Base-by-base conservation (phyloP, 1,140 invertebrate species). In the Acromyrmex charruanus region DNA sequence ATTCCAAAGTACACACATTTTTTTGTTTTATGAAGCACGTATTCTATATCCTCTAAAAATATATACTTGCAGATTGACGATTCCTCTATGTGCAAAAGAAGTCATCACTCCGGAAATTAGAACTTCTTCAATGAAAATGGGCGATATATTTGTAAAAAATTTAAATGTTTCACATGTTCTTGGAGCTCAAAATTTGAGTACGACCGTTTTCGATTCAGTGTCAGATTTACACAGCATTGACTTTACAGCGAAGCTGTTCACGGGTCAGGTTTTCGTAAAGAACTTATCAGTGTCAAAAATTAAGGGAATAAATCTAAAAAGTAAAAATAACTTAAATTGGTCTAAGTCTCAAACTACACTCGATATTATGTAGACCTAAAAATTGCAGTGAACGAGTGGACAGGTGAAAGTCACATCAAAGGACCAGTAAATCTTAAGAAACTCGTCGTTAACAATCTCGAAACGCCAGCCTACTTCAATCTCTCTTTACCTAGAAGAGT, bases 91-190 rank as follows among this genome's bases (percentile, higher is more conserved):
- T 49, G 75, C 51, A 31, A 14, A 9, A 31, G 66, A 21, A 59
- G 80, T 86, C 3, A n/a, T 88, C 9, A 84, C 69, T n/a, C 53
- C 82, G 9, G 88, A 92, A n/a, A 85, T 94, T 16, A 89, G 55
- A 75, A 90, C 82, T 21, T 82, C 79, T 4, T 51, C n/a, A 1
- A 84, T 94, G n/a, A 71, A 44, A 49, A 51, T 91, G 14, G 66
- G 87, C 18, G 81, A 81, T 25, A 77, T 88, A 49, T 84, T 10
- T 6, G 90, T 90, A n/a, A 87, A 88, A 71, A 21, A 58, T 44
- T 69, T 93, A 16, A 87, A 55, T 2, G 86, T 77, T 49, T 71
- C 68, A 0, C 77, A 86, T 3, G n/a, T 92, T 44, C 79, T 86
- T 49, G 92, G 91, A 12, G 91, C 89, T 49, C 18, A 85, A 2